Conservation (phyloP, 1,140 invertebrate genomes). For the Dendroctonus valens region DNA sequence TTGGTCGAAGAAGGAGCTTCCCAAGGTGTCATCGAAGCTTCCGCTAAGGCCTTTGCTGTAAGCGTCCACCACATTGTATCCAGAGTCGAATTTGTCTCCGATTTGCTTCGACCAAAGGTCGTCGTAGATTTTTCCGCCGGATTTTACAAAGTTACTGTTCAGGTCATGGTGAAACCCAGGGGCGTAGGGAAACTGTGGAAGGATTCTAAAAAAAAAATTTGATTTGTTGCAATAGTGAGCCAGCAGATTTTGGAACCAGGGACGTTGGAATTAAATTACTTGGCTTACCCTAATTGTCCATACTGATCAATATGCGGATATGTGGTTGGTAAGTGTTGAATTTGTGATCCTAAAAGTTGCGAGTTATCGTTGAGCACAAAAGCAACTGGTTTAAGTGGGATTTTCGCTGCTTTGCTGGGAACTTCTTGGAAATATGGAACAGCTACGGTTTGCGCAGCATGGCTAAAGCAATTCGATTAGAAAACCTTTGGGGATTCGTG, state of each 20-base stretch:
- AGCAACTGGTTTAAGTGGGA: neutral
- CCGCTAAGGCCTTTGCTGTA: slow-evolving; percentile 52
- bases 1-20: slow-evolving; percentile 52
- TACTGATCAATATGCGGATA: neutral
- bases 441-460: too few relatives aligned
- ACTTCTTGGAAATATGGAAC: too few relatives aligned
- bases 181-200: slow-evolving; percentile 17
- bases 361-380: neutral
- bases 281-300: slow-evolving; percentile 6
- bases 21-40: slow-evolving; percentile 49
- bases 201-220: slow-evolving; percentile 9
- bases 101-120: slow-evolving; percentile 46
- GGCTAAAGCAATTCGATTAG: too few relatives aligned
- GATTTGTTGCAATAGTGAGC: too few relatives aligned
- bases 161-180: slow-evolving; percentile 4
- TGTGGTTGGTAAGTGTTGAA: neutral
- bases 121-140: slow-evolving; percentile 40
- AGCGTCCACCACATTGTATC: slow-evolving; percentile 49
- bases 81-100: slow-evolving; percentile 51
- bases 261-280: neutral
- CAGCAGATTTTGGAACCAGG: too few relatives aligned
- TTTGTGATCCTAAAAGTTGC: too few relatives aligned
- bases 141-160: slow-evolving; percentile 22
- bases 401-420: too few relatives aligned
- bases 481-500: too few relatives aligned